Conservation (phyloP, 2,888 invertebrate species). For the Tyria jacobaeae region DNA sequence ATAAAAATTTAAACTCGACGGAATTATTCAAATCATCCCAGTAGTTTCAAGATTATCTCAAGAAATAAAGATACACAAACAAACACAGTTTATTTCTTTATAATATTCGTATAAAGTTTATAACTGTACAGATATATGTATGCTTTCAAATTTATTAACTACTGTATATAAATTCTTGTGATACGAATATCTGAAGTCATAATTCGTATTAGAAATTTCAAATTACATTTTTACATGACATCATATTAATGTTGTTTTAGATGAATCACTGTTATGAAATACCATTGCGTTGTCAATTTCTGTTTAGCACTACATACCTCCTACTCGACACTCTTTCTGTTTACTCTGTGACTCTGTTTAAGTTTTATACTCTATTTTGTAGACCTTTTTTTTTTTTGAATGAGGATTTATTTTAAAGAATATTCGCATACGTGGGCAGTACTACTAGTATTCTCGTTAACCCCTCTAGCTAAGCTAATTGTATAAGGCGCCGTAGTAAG, state of each 20-base stretch:
- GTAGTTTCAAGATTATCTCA: slow-evolving; percentile 46
- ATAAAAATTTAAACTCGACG: slow-evolving; percentile 28
- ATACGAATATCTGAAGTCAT: slow-evolving; percentile 18
- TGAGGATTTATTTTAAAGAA: no score
- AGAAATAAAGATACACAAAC: slow-evolving; percentile 38
- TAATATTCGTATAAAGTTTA: slow-evolving; percentile 32
- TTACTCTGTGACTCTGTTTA: no score
- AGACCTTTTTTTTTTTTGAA: no score
- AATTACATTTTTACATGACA: not conserved
- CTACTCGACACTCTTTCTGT: no score
- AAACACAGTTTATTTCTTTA: slow-evolving; percentile 43
- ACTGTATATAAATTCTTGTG: no score
- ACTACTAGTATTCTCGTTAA: no score
- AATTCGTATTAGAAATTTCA: slow-evolving; percentile 9
- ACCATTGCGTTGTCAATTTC: not conserved
- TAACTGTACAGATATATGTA: slow-evolving; percentile 31
- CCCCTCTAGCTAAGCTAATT: no score
- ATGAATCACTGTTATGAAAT: not conserved
- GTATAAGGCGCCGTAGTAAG: no score
- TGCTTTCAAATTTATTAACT: slow-evolving; percentile 31
- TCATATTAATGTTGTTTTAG: not conserved
- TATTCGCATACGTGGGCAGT: no score
- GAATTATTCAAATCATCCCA: slow-evolving; percentile 49
- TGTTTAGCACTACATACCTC: not conserved
- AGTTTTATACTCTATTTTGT: no score